These are phyloP conservation scores for Varanus salvator DNA, from an alignment of 2,113 vertebrate species.

Conservation along the genomic window DNA sequence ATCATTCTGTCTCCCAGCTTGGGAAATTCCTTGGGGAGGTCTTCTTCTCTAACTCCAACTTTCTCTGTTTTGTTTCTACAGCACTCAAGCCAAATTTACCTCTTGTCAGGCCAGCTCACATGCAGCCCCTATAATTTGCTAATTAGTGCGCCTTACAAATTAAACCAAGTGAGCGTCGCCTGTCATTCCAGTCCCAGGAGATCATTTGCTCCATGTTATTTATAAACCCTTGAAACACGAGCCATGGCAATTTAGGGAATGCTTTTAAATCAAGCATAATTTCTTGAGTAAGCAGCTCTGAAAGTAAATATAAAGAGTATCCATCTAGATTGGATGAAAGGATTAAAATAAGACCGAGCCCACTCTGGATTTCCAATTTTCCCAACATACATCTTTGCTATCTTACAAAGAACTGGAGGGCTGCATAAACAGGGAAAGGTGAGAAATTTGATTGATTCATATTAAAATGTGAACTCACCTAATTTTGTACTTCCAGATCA, in stretches of 20 bases:
- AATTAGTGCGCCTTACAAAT: slow-evolving; percentile 18
- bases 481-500: no score
- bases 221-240: not conserved
- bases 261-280: slow-evolving; percentile 11
- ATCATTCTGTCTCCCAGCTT: no score
- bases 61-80: not conserved
- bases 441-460: no score
- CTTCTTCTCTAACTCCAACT: not conserved
- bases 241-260: not conserved
- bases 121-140: slow-evolving; percentile 10
- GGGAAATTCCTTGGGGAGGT: not conserved
- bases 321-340: not conserved
- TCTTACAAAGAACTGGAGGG: not conserved
- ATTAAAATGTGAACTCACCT: no score
- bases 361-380: not conserved
- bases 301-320: not conserved
- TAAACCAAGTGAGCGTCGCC: not conserved
- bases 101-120: not conserved
- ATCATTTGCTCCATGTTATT: not conserved
- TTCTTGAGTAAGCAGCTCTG: not conserved
- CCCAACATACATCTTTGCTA: not conserved
- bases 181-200: not conserved
- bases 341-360: not conserved
- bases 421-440: no score
- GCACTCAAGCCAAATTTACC: not conserved